Percentiles rank a stretch among this genome's conserved stretches.
Conservation (phyloP, 2,113 vertebrate species). For the Ammodytes marinus region DNA sequence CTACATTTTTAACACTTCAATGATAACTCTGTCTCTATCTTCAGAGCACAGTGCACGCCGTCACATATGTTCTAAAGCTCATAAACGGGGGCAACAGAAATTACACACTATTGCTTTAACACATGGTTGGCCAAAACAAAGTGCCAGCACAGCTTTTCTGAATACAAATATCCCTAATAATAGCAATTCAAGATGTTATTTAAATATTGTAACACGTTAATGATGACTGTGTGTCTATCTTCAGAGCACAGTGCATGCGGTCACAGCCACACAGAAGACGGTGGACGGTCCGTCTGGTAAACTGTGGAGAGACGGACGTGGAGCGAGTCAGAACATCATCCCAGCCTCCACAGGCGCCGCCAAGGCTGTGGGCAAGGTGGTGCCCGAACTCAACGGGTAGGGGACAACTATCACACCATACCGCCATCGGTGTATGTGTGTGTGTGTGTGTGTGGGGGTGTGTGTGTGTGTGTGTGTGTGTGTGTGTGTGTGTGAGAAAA, state of each 20-base stretch:
- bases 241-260: conserved; percentile 93
- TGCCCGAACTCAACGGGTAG: conserved; percentile 93
- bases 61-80: no score
- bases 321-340: conserved; percentile 93
- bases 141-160: background rate
- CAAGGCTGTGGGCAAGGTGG: conserved; percentile 94
- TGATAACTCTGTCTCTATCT: no score
- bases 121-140: background rate
- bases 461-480: no score
- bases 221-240: background rate
- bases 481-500: no score
- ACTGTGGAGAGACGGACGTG: conserved; percentile 92
- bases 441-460: no score
- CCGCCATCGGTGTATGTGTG: background rate
- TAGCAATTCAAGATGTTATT: no score
- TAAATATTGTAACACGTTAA: background rate
- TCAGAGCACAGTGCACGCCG: no score
- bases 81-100: background rate
- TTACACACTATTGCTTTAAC: no score
- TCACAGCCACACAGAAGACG: conserved; percentile 94
- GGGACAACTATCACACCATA: no score
- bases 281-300: conserved; percentile 94
- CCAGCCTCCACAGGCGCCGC: conserved; percentile 94
- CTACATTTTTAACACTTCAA: no score
- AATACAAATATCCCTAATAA: background rate